Percentiles rank a stretch among this genome's conserved stretches.
Conservation (phyloP, 2,888 invertebrate genomes). For the Oscheius sp. region DNA sequence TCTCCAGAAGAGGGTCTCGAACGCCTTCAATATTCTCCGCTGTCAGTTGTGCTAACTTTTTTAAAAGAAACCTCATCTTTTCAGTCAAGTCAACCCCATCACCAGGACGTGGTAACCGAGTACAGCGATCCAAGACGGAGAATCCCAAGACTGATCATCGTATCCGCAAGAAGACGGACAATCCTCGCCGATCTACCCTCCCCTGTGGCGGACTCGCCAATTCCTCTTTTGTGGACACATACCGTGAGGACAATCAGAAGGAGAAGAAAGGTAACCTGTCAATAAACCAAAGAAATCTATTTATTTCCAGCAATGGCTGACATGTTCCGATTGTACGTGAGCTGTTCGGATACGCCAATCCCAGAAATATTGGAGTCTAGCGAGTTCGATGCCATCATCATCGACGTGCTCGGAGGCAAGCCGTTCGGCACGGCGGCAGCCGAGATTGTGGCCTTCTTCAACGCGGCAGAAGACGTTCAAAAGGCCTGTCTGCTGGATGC, state of each 20-base stretch:
- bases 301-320: constrained; percentile 8
- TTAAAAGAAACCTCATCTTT: not conserved
- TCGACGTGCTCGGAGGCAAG: constrained; percentile 29
- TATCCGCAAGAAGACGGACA: constrained; percentile 13
- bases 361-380: constrained; percentile 8
- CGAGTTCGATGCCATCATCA: constrained; percentile 28
- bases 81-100: constrained; percentile 3
- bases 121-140: constrained; percentile 24
- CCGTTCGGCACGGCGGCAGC: not conserved
- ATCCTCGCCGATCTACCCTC: constrained; percentile 2
- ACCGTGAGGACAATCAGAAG: no score
- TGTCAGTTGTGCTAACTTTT: not conserved
- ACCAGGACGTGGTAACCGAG: not conserved
- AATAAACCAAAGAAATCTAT: no score
- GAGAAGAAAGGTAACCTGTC: not conserved
- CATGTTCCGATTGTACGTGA: constrained; percentile 9
- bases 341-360: constrained; percentile 1
- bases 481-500: not conserved
- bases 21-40: constrained; percentile 13
- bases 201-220: no score
- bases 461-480: not conserved
- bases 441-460: not conserved
- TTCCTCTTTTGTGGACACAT: no score
- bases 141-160: constrained; percentile 19
- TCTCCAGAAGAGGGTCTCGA: constrained; percentile 10